A percentile compares a stretch with the other conserved stretches of the same genome.
Conservation (phyloP, 2,113 vertebrate genomes). For the Ariopsis seemanni region DNA sequence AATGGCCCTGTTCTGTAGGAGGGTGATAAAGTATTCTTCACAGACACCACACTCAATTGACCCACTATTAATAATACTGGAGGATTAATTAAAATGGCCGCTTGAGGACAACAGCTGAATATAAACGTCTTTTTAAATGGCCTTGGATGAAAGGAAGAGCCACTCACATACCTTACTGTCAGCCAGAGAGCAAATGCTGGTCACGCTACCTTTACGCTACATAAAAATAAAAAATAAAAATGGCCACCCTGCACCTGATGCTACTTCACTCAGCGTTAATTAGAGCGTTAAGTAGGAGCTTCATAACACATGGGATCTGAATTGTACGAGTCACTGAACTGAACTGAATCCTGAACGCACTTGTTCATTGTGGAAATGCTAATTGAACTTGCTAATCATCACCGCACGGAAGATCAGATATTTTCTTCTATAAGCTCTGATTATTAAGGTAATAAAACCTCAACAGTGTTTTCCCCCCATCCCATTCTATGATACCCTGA, state of each 20-base stretch:
- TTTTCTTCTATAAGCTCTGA: background rate
- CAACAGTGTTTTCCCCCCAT: too few relatives aligned
- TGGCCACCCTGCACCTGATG: constrained; percentile 21
- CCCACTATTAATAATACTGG: constrained; percentile 56
- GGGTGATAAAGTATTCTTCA: constrained; percentile 61
- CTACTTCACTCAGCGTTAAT: constrained; percentile 28
- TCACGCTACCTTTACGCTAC: constrained; percentile 7
- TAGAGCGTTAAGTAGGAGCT: constrained; percentile 30
- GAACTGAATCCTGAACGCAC: background rate
- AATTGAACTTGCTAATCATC: background rate
- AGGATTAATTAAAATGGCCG: constrained; percentile 60
- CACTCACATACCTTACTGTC: constrained; percentile 15
- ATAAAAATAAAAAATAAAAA: background rate
- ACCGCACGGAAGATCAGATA: background rate
- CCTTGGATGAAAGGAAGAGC: constrained; percentile 27
- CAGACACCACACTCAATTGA: constrained; percentile 57
- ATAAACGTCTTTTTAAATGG: constrained; percentile 54
- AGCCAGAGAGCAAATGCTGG: background rate
- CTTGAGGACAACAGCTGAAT: constrained; percentile 56
- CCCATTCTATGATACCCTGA: too few relatives aligned
- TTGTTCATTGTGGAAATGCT: background rate
- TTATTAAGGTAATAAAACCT: background rate
- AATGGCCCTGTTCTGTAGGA: constrained; percentile 53
- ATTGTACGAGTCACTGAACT: constrained; percentile 6
- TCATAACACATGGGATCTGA: constrained; percentile 1